Conservation (phyloP, 1,140 invertebrate genomes). For the Eulimnadia texana region DNA sequence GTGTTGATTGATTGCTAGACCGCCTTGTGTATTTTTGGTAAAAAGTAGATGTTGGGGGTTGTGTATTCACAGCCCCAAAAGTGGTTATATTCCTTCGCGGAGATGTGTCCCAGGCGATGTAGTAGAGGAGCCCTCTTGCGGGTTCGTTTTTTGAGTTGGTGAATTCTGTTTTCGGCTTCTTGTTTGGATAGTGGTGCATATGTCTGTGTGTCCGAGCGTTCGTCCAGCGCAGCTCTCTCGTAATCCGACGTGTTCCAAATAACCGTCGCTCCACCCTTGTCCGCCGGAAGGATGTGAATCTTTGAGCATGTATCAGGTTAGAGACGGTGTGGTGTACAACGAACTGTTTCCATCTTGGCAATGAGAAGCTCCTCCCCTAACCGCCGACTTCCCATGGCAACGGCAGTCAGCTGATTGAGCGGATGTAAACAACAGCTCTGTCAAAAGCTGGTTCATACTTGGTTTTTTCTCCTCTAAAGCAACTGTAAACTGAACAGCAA, state of each 20-base stretch:
- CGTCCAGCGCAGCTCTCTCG: background rate
- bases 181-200: background rate
- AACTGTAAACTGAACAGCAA: too few relatives aligned
- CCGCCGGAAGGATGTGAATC: background rate
- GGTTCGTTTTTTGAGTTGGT: background rate
- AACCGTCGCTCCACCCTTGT: background rate
- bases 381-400: too few relatives aligned
- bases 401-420: too few relatives aligned
- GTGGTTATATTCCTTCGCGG: background rate
- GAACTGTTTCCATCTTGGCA: too few relatives aligned
- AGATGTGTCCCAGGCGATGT: background rate
- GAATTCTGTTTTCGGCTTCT: background rate
- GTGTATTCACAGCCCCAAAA: background rate
- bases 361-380: too few relatives aligned
- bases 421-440: too few relatives aligned
- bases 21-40: background rate
- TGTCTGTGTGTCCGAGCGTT: background rate
- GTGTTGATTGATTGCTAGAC: background rate
- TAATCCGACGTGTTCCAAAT: background rate
- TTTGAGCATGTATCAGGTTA: too few relatives aligned
- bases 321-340: too few relatives aligned
- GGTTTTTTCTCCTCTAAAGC: too few relatives aligned
- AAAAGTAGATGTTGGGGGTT: background rate
- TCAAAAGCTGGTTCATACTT: too few relatives aligned
- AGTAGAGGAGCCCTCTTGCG: background rate